Percentiles rank a stretch among this genome's conserved stretches.
These are phyloP conservation scores for Callopanchax toddi DNA, from an alignment of 2,113 vertebrate species.

Conservation along the genomic window DNA sequence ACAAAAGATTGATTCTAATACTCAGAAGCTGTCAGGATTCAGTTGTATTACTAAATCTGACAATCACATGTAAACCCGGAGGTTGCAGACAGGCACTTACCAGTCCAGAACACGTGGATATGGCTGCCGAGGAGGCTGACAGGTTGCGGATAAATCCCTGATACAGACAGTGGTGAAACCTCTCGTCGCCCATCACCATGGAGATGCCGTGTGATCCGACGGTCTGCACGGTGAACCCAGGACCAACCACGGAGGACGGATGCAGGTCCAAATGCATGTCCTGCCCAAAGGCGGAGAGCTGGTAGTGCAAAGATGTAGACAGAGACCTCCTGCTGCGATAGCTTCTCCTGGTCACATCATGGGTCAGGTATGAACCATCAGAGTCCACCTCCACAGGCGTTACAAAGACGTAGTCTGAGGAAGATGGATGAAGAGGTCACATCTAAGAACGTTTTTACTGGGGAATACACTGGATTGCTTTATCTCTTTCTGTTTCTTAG, in stretches of 20 bases:
- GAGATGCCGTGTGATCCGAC: constrained; percentile 83
- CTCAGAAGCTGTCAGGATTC: no score
- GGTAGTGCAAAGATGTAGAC: constrained; percentile 86
- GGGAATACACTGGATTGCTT: no score
- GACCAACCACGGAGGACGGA: constrained; percentile 86
- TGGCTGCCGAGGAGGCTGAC: constrained; percentile 87
- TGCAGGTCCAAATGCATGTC: constrained; percentile 91
- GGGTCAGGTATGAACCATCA: constrained; percentile 85
- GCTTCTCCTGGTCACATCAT: constrained; percentile 84
- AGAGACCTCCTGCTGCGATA: constrained; percentile 85
- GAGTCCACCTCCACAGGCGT: constrained; percentile 92
- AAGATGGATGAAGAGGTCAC: background rate
- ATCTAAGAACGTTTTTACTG: background rate
- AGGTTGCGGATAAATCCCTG: constrained; percentile 94
- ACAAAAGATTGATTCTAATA: no score
- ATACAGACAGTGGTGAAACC: constrained; percentile 88
- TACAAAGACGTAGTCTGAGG: constrained; percentile 92
- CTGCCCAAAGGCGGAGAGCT: constrained; percentile 90
- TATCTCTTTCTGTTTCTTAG: no score
- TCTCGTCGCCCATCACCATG: constrained; percentile 71
- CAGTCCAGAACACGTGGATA: constrained; percentile 94
- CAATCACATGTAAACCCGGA: background rate
- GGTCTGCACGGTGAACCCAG: constrained; percentile 89
- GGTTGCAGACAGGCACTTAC: constrained; percentile 79
- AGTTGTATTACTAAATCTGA: no score